Conservation (phyloP, 2,113 vertebrate species). For the Hoplias malabaricus region DNA sequence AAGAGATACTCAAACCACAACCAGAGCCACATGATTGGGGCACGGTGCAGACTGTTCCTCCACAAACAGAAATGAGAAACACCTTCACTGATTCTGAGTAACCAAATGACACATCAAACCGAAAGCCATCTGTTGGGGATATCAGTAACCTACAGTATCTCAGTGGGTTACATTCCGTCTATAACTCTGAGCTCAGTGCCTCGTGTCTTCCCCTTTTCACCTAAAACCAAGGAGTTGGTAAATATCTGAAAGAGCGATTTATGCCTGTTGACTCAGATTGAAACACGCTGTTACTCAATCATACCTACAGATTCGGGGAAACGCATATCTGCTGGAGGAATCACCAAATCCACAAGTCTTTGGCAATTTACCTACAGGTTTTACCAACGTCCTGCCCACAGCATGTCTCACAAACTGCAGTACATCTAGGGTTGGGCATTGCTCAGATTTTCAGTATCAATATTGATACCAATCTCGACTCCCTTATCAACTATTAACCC, state of each 20-base stretch:
- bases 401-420: not conserved
- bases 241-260: slow-evolving; percentile 30
- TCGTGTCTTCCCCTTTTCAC: slow-evolving; percentile 4
- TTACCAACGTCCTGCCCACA: slow-evolving; percentile 50
- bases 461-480: too few relatives aligned
- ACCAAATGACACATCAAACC: not conserved
- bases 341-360: slow-evolving; percentile 47
- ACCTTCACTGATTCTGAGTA: not conserved
- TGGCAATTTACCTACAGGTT: slow-evolving; percentile 63
- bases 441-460: too few relatives aligned
- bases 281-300: slow-evolving; percentile 17
- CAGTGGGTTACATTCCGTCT: not conserved
- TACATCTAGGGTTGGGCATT: too few relatives aligned
- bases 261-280: slow-evolving; percentile 36
- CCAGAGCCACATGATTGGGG: slow-evolving; percentile 56
- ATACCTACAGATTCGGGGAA: slow-evolving; percentile 45
- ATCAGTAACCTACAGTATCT: not conserved
- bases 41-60: not conserved
- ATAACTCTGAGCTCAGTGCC: not conserved
- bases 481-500: too few relatives aligned
- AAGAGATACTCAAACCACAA: slow-evolving; percentile 64
- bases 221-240: not conserved
- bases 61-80: not conserved
- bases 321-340: slow-evolving; percentile 31
- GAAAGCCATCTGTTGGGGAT: not conserved